Evolutionary conservation across 2,797 vertebrate species (phyloP), one percentile per base, ranked within the genome.

Genomic region (Amazonetta brasiliensis): DNA sequence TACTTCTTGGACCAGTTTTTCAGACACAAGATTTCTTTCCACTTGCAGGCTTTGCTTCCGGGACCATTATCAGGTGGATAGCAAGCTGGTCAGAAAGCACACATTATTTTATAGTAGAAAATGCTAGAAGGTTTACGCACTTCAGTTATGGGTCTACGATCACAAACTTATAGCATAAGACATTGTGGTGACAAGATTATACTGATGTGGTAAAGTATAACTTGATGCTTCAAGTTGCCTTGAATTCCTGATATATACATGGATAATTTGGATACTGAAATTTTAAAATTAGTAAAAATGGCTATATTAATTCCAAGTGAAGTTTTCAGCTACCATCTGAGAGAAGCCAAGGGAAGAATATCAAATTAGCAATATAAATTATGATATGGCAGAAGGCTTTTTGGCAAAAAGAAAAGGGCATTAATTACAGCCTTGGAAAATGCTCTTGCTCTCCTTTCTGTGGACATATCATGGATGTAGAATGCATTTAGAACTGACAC

Each of bases 361-460:
- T 85, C 35, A 71, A 69, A 73, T 90, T 86, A 87, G 22, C 41
- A 39, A 17, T 44, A 54, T 31, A 41, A 62, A 2, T 48, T 78
- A 69, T n/a, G 58, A 64, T 73, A 52, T 37, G 16, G 7, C 84
- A 31, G 25, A 31, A 35, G 59, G 52, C 7, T 74, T 89, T 74
- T 75, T 25, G 55, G 46, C 37, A 46, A 76, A 66, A 90, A 43
- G 69, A 82, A 79, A 87, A 74, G 0, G 22, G 7, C 44, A 64
- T 87, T 94, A 90, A 95, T 92, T 89, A 81, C 31, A 85, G 20
- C 39, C 31, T 83, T 85, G 56, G 52, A 22, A 92, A 93, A 80
- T 62, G 44, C 25, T 73, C n/a, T 59, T 87, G n/a, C 35, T 80
- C 66, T 85, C 46, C 19, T 92, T 84, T 86, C 39, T 83, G 11